Conservation (phyloP, 2,113 vertebrate species). For the Alosa alosa region DNA sequence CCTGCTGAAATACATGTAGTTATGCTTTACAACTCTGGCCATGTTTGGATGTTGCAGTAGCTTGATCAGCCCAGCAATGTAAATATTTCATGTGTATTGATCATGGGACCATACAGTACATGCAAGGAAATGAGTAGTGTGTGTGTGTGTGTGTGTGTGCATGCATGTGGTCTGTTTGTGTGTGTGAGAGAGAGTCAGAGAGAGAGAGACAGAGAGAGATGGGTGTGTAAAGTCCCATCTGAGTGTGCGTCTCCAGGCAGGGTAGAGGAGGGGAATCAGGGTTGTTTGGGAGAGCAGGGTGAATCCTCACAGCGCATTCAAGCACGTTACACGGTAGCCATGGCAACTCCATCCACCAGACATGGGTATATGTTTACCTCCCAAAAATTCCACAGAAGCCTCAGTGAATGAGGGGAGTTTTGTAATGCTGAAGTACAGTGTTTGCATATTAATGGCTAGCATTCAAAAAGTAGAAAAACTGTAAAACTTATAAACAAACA, state of each 20-base stretch:
- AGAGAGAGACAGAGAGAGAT: background rate
- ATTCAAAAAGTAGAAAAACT: background rate
- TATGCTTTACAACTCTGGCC: background rate
- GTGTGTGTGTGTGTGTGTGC: background rate
- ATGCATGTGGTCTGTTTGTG: background rate
- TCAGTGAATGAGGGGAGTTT: too few relatives aligned
- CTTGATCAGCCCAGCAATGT: too few relatives aligned
- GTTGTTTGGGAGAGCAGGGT: slow-evolving; percentile 52
- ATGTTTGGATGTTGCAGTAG: background rate
- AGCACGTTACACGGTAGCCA: slow-evolving; percentile 38
- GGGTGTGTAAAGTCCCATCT: background rate
- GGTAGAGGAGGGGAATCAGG: slow-evolving; percentile 51
- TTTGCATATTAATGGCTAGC: background rate
- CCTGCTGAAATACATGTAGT: background rate
- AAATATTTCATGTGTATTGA: background rate
- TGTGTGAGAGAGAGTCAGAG: background rate
- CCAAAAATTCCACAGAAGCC: too few relatives aligned
- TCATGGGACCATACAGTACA: background rate
- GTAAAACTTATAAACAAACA: background rate
- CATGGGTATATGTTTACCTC: too few relatives aligned
- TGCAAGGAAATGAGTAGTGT: background rate
- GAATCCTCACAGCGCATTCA: background rate
- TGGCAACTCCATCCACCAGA: slow-evolving; percentile 50
- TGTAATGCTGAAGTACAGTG: background rate
- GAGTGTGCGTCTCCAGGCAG: slow-evolving; percentile 25